Evolutionary conservation across 2,797 vertebrate species (phyloP).

Genomic region (Ibycter americanus): DNA sequence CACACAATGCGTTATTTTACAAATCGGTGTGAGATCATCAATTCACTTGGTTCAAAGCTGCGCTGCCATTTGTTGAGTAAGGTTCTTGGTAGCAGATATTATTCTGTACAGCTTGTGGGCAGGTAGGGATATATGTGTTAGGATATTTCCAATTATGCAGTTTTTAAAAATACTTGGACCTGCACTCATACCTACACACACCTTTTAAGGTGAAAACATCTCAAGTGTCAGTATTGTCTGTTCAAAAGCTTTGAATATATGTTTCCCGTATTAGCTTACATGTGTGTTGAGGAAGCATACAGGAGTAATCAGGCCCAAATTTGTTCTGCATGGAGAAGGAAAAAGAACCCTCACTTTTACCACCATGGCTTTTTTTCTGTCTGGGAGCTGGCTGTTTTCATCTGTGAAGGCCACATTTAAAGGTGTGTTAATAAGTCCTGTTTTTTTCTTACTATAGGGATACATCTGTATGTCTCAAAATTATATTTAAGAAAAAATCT

Average conservation of each 20-base stretch:
- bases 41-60: not conserved
- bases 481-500: not conserved
- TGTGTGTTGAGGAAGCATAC: not conserved
- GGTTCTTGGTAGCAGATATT: not conserved
- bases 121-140: not conserved
- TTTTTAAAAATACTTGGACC: not conserved
- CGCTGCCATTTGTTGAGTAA: not conserved
- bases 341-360: not conserved
- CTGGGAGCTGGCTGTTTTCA: not conserved
- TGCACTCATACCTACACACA: rapidly evolving
- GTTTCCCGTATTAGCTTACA: not conserved
- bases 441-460: not conserved
- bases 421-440: not conserved
- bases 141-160: not conserved
- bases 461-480: not conserved
- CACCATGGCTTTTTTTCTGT: not conserved
- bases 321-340: not conserved
- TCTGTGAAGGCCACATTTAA: not conserved
- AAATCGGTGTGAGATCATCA: not conserved
- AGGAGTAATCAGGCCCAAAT: not conserved
- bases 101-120: not conserved
- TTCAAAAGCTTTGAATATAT: not conserved
- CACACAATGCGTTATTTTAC: not conserved
- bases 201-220: rapidly evolving
- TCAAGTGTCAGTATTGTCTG: not conserved